Base-by-base conservation (phyloP, 2,113 vertebrate genomes). In the Salminus brasiliensis region DNA sequence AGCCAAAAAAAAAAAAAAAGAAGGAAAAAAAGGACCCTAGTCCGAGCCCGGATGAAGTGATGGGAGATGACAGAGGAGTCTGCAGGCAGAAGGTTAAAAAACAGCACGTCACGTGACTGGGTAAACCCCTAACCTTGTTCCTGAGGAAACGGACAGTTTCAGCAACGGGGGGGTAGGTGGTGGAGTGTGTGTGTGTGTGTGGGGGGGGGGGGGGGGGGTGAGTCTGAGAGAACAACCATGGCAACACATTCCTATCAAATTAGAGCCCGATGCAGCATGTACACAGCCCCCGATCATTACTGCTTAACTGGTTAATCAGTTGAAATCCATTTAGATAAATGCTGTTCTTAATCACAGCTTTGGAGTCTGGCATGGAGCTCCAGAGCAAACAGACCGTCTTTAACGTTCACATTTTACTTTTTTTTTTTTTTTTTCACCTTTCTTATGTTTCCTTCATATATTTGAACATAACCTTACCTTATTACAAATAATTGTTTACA, bases 31-130 rank as follows among this genome's bases (percentile, higher is more conserved):
- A 76, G 55, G 39, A 57, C 60, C 47, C 23, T 8, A 63, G 59
- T 55, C 87, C 86, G 87, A 87, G 84, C 76, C 84, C 65, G 62
- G 85, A 85, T 94, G 91, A 92, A 92, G 84, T 91, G 91, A 93
- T 94, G 89, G 88, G 86, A 90, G 81, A 87, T 92, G 91, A 93
- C 91, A 94, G 88, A 86, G 83, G 87, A 91, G 90, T 90, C 91
- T 91, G 89, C 87, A 92, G 90, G 90, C 91, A 92, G 87, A 91
- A 89, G 91, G 89, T 91, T 89, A 92, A 88, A 92, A 92, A 90
- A 88, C 88, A 93, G 85, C 79, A 84, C 70, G 84, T 93, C 91
- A 92, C 88, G 82, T 93, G 91, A 87, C 78, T 85, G 82, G 57
- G 77, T 81, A 89, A 90, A 91, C 83, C 89, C 87, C 88, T 88